Conservation (phyloP, 2,888 invertebrate genomes). For the Selenia dentaria region DNA sequence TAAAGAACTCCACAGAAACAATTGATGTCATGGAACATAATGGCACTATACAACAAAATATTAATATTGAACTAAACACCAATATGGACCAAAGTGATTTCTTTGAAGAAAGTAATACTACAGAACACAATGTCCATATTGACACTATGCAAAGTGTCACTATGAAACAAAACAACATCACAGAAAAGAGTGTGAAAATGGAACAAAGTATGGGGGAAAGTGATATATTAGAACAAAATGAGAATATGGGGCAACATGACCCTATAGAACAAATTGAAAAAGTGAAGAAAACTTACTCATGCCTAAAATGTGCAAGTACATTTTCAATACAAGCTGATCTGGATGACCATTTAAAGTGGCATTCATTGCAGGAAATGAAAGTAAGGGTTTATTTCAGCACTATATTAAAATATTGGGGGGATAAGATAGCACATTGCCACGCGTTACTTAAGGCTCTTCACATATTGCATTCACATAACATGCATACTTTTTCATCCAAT, state of each 20-base stretch:
- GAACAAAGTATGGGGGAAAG: neutral
- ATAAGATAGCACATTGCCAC: no score
- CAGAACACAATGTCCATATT: no score
- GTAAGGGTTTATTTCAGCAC: constrained; percentile 1
- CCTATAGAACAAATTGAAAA: neutral
- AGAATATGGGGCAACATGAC: neutral
- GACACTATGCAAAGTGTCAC: no score
- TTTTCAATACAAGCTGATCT: neutral
- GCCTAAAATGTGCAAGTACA: neutral
- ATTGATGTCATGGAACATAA: neutral
- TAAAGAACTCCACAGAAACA: neutral
- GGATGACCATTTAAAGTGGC: constrained; percentile 1
- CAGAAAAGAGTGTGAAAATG: neutral
- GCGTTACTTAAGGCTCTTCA: no score
- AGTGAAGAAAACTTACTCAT: neutral
- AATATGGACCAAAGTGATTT: no score
- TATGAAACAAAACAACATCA: neutral
- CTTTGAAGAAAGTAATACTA: no score
- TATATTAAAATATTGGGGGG: neutral
- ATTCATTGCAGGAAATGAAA: neutral
- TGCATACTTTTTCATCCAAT: no score
- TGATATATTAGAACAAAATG: neutral
- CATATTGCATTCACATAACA: no score
- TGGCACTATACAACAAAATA: neutral
- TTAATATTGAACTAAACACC: no score